Conservation (phyloP, 2,888 invertebrate species). For the Choreutis nemorana region DNA sequence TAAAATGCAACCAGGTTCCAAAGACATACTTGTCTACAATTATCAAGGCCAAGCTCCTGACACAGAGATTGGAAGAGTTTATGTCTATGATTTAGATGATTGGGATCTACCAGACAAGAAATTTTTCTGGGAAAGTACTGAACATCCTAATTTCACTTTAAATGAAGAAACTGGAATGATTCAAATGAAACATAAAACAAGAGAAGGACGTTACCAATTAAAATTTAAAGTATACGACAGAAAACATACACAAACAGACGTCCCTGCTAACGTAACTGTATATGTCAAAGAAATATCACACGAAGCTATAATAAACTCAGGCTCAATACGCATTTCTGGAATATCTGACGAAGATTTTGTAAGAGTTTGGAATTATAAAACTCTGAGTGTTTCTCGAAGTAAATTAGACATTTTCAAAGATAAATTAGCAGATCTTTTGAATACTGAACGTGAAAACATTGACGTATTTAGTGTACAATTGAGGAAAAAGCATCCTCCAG, state of each 20-base stretch:
- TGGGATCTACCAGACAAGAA: slow-evolving; percentile 99
- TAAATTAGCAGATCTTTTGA: slow-evolving; percentile 85
- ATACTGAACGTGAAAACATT: slow-evolving; percentile 87
- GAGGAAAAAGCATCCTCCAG: slow-evolving; percentile 83
- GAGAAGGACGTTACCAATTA: slow-evolving; percentile 84
- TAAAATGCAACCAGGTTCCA: slow-evolving; percentile 97
- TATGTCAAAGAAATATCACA: slow-evolving; percentile 94
- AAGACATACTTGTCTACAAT: slow-evolving; percentile 97
- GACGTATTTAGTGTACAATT: slow-evolving; percentile 97
- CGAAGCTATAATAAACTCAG: slow-evolving; percentile 95
- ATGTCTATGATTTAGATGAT: slow-evolving; percentile 97
- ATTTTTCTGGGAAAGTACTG: slow-evolving; percentile 91
- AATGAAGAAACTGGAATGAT: slow-evolving; percentile 95
- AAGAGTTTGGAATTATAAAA: slow-evolving; percentile 91
- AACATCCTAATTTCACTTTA: slow-evolving; percentile 87
- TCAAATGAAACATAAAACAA: slow-evolving; percentile 92
- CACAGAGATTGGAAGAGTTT: slow-evolving; percentile 93
- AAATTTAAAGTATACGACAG: slow-evolving; percentile 91
- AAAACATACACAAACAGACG: slow-evolving; percentile 94
- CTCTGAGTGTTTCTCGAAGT: slow-evolving; percentile 83
- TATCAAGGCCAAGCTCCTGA: slow-evolving; percentile 92
- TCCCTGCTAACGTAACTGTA: slow-evolving; percentile 95
- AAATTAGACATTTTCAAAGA: slow-evolving; percentile 90
- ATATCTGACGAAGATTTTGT: slow-evolving; percentile 97
- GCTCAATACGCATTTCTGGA: slow-evolving; percentile 91